Base-by-base conservation (phyloP, 2,797 vertebrate genomes). In the Glyptemys insculpta region DNA sequence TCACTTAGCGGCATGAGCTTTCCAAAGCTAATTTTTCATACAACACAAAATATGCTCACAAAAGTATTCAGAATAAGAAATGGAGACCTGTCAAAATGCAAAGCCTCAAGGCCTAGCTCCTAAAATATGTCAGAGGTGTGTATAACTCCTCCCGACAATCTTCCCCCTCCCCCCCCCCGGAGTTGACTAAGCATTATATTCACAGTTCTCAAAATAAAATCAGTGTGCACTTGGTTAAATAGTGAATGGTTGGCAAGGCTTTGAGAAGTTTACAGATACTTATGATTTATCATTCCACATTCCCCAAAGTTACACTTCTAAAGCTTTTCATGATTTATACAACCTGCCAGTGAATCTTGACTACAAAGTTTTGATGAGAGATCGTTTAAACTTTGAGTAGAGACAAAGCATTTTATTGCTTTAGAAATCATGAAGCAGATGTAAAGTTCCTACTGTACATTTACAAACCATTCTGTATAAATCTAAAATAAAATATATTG, bases 321-420 rank as follows among this genome's bases (percentile, higher is more conserved):
- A 50, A 90, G 41, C 9, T 96, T 90, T 87, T 79, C n/a, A 25
- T 78, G 54, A 92, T 82, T 90, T 86, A 91, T 18, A 74, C 14
- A 86, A 76, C 2, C 34, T 81, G 47, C 19, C 57, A 86, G 54
- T 6, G 19, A 56, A 34, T 85, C 7, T 80, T 44, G 57, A 12
- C 23, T 10, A 68, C 2, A 50, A 86, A 83, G 10, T 81, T 94
- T 84, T 81, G n/a, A 83, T 47, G 56, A 79, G 52, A 72, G 19
- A 34, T 12, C 53, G 9, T 31, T 59, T 27, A 85, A 57, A 72
- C 6, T 93, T 62, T 5, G 3, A 76, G 41, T 56, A 27, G 21
- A 83, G 44, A 65, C 21, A 16, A n/a, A 95, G 57, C 10, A 87
- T 72, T 83, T 90, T 29, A 52, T 78, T 72, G 52, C 5, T 83